Evolutionary conservation across 1,140 invertebrate species (phyloP).

Genomic region (Thalassaphorura encarpata): DNA sequence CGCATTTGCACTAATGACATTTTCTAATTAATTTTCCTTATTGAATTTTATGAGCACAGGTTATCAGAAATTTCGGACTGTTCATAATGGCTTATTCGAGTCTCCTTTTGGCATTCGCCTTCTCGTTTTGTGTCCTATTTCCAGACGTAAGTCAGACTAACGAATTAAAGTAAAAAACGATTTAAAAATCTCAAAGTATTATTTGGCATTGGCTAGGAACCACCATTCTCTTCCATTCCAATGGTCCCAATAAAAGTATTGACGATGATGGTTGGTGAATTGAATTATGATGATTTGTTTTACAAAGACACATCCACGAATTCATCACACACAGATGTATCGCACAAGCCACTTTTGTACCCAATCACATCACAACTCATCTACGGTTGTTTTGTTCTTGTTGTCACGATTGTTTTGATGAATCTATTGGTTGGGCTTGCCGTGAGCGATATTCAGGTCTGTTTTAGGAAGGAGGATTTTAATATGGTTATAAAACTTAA

Average conservation of each 20-base stretch:
- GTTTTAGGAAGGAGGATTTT: not conserved
- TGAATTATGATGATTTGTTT: slow-evolving; percentile 74
- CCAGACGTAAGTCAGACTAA: slow-evolving; percentile 42
- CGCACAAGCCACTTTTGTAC: slow-evolving; percentile 45
- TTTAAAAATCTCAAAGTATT: too few relatives aligned
- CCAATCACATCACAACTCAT: slow-evolving; percentile 52
- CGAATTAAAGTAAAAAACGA: too few relatives aligned
- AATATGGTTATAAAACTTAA: not conserved
- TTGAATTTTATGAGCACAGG: slow-evolving; percentile 3
- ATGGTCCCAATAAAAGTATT: slow-evolving; percentile 56
- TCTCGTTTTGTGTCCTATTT: slow-evolving; percentile 65
- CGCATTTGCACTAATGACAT: not conserved
- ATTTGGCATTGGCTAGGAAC: too few relatives aligned
- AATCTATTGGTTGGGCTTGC: slow-evolving; percentile 68
- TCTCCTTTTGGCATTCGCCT: slow-evolving; percentile 60
- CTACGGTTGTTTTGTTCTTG: slow-evolving; percentile 59
- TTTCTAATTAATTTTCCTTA: not conserved
- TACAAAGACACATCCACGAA: slow-evolving; percentile 48
- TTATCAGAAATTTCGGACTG: slow-evolving; percentile 68
- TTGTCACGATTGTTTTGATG: slow-evolving; percentile 71
- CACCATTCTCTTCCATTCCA: slow-evolving; percentile 1
- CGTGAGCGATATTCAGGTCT: slow-evolving; percentile 56
- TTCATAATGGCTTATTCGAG: slow-evolving; percentile 67
- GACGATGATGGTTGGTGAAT: slow-evolving; percentile 77
- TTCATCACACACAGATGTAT: slow-evolving; percentile 32